Evolutionary conservation across 2,888 invertebrate species (phyloP).

Genomic region (Cataglyphis altisquamis): DNA sequence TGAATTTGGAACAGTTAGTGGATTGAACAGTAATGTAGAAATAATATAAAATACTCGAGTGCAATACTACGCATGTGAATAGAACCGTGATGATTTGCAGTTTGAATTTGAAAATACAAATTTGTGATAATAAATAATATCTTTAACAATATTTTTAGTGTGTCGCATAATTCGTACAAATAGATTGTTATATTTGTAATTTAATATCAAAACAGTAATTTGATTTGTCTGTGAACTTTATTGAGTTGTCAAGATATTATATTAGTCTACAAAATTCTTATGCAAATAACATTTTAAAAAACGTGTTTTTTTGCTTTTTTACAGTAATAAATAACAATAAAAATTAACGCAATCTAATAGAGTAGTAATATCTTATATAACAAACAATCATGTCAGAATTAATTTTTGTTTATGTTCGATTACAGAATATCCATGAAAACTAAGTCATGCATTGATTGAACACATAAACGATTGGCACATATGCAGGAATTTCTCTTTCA

Average conservation of each 20-base stretch:
- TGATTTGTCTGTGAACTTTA: background rate
- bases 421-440: background rate
- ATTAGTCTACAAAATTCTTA: background rate
- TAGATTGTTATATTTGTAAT: background rate
- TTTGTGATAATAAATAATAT: background rate
- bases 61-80: background rate
- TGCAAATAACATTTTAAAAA: background rate
- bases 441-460: slow-evolving; percentile 23
- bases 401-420: slow-evolving; percentile 6
- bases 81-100: background rate
- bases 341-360: background rate
- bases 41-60: background rate
- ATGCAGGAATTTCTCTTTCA: slow-evolving; percentile 24
- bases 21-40: background rate
- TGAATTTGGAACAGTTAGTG: background rate
- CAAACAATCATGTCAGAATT: background rate
- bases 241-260: background rate
- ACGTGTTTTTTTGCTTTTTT: background rate
- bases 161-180: background rate
- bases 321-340: background rate
- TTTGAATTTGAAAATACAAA: background rate
- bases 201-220: background rate
- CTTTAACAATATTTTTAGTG: background rate
- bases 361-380: background rate
- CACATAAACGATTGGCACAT: slow-evolving; percentile 9